Percentiles rank a stretch among this genome's conserved stretches.
phyloP scores from a whole-genome alignment of 2,113 vertebrate genomes.

The Mungos mungo region DNA sequence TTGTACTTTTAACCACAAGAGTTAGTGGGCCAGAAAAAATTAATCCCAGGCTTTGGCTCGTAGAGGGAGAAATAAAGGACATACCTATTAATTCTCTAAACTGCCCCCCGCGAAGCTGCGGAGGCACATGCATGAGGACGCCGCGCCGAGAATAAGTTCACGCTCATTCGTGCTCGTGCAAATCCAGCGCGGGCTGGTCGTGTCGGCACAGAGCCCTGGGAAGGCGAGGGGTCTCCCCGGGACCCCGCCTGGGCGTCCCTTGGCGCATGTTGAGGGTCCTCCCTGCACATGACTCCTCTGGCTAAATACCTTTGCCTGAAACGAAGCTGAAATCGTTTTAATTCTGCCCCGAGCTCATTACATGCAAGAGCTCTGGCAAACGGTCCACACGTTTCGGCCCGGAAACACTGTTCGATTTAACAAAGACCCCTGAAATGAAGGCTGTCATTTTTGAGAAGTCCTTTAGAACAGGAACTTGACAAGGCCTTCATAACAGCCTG shows the following conservation, averaged over 20 bases:
- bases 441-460: constrained; percentile 45
- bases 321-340: not conserved
- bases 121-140: rapidly evolving
- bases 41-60: constrained; percentile 20
- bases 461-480: constrained; percentile 15
- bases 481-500: constrained; percentile 2
- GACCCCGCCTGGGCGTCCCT: not conserved
- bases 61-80: constrained; percentile 30
- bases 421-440: constrained; percentile 49
- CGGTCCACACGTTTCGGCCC: not conserved
- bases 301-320: not conserved
- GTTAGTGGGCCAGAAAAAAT: constrained; percentile 59
- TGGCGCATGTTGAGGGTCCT: not conserved
- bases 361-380: not conserved
- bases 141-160: rapidly evolving
- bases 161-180: not conserved
- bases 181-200: not conserved
- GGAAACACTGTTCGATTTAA: constrained; percentile 21
- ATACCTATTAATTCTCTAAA: constrained; percentile 4
- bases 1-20: constrained; percentile 59
- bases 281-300: not conserved
- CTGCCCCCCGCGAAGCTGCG: not conserved
- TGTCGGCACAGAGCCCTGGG: not conserved
- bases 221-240: not conserved
- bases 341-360: constrained; percentile 39